Evolutionary conservation across 2,113 vertebrate species (phyloP).

Genomic region (Porphyrio hochstetteri): DNA sequence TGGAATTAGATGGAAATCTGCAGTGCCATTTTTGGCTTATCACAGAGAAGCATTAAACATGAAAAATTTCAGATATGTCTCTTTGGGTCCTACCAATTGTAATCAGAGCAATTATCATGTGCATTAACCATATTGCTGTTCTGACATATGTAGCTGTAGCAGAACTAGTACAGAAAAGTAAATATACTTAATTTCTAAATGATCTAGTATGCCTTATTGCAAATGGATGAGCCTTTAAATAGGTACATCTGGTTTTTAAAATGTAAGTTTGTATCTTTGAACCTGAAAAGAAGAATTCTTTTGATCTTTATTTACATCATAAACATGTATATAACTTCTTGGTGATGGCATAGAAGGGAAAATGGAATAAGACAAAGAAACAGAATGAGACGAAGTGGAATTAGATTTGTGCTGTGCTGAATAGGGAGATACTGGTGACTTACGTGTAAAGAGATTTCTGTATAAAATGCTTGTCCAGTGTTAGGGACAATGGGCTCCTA

Average conservation of each 20-base stretch:
- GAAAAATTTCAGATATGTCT: not conserved
- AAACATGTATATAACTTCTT: not conserved
- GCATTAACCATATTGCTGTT: not conserved
- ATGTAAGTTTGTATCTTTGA: not conserved
- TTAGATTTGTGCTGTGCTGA: not conserved
- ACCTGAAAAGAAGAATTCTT: not conserved
- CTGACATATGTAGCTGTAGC: not conserved
- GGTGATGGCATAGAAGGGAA: not conserved
- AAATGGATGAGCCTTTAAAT: not conserved
- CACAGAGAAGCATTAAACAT: not conserved
- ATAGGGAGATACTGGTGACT: not conserved
- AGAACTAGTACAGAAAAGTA: not conserved
- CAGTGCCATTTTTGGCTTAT: not conserved
- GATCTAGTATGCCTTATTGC: not conserved
- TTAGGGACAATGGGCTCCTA: not conserved
- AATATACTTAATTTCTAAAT: not conserved
- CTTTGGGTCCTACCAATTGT: not conserved
- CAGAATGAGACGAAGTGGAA: not conserved
- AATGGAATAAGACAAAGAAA: not conserved
- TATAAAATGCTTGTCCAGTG: not conserved
- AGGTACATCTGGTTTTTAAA: not conserved
- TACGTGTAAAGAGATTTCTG: not conserved
- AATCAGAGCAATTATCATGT: conserved; percentile 3
- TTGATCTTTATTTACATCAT: not conserved
- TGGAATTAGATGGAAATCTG: not conserved